A percentile compares a stretch with the other conserved stretches of the same genome.
Conservation (phyloP, 2,797 vertebrate species). For the Poeciliopsis paucimaculata region DNA sequence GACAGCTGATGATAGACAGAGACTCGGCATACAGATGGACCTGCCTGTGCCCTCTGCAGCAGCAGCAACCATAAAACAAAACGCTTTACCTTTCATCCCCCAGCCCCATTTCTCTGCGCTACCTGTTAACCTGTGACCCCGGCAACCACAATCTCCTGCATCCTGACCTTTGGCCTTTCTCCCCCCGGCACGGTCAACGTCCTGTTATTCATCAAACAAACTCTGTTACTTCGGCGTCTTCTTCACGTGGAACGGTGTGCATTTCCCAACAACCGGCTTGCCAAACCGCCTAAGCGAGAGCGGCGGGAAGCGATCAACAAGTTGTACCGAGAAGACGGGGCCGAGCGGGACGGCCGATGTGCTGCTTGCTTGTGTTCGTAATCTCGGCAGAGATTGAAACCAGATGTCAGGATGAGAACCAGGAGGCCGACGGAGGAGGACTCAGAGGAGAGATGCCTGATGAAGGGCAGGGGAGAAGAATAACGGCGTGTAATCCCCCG, state of each 20-base stretch:
- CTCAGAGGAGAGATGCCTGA: constrained; percentile 43
- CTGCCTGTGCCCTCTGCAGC: constrained; percentile 48
- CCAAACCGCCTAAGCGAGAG: constrained; percentile 30
- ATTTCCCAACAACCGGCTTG: neutral
- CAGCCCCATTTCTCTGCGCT: constrained; percentile 25
- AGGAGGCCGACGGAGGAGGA: constrained; percentile 44
- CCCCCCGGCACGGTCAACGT: constrained; percentile 54
- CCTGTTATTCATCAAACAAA: constrained; percentile 45
- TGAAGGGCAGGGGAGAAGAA: constrained; percentile 31
- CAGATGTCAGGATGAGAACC: constrained; percentile 68
- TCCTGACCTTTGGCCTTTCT: constrained; percentile 52
- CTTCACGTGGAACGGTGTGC: neutral
- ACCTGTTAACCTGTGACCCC: constrained; percentile 69
- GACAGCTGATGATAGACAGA: constrained; percentile 49
- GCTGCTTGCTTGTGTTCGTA: constrained; percentile 56
- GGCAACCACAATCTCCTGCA: constrained; percentile 35
- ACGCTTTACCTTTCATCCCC: constrained; percentile 62
- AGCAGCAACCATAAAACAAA: constrained; percentile 54
- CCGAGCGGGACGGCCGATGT: constrained; percentile 43
- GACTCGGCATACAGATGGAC: constrained; percentile 43
- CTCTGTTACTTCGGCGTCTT: constrained; percentile 10
- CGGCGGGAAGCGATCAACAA: constrained; percentile 62
- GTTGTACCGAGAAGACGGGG: constrained; percentile 7
- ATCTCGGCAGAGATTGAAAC: constrained; percentile 63
- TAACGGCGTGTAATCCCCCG: constrained; percentile 41